Evolutionary conservation across 2,113 vertebrate species (phyloP).

Genomic region (Corvus moneduloides): DNA sequence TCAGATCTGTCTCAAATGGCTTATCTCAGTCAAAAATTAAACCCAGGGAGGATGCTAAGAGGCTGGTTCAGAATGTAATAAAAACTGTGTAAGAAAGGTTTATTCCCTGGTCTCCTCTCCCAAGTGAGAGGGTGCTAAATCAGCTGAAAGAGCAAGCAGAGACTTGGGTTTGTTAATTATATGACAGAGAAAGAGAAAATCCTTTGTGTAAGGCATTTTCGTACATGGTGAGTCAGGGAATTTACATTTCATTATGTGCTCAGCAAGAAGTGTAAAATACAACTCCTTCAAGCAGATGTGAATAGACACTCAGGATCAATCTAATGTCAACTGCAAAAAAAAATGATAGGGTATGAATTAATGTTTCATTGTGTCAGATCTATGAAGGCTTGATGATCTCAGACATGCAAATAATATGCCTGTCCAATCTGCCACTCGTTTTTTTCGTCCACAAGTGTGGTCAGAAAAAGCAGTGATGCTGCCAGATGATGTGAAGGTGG

Average conservation of each 20-base stretch:
- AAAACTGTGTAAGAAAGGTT: background rate
- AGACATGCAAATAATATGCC: background rate
- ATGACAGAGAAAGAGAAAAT: background rate
- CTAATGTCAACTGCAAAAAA: background rate
- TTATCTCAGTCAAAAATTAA: background rate
- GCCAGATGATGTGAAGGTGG: background rate
- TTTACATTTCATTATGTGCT: background rate
- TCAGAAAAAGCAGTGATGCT: background rate
- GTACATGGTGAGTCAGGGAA: background rate
- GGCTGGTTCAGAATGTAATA: background rate
- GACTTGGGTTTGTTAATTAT: background rate
- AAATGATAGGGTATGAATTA: background rate
- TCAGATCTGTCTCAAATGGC: background rate
- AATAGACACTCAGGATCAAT: background rate
- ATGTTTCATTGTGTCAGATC: background rate
- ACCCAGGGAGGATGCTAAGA: background rate
- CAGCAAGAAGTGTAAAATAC: background rate
- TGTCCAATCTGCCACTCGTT: background rate
- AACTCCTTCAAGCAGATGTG: background rate
- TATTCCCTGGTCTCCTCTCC: background rate
- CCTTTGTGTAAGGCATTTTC: background rate
- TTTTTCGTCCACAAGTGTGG: background rate
- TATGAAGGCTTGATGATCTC: background rate
- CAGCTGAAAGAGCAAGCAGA: conserved; percentile 5
- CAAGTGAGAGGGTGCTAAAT: background rate